Percentiles rank a stretch among this genome's conserved stretches.
Conservation (phyloP, 2,888 invertebrate genomes). For the Lasioglossum leucozonium region DNA sequence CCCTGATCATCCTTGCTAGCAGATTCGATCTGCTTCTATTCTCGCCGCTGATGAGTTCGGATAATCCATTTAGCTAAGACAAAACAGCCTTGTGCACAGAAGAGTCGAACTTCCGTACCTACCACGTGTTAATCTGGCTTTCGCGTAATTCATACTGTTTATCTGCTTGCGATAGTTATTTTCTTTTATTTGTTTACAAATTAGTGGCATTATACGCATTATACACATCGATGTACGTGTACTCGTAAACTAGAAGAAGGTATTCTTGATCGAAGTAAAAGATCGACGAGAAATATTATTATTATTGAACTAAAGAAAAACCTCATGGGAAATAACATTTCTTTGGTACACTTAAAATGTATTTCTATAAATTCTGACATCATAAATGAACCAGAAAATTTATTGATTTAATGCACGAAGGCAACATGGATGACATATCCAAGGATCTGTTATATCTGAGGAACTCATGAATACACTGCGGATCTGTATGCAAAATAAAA, state of each 20-base stretch:
- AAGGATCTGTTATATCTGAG: too few relatives aligned
- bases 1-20: constrained; percentile 42
- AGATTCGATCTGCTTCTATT: constrained; percentile 29
- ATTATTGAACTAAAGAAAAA: too few relatives aligned
- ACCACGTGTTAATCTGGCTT: neutral
- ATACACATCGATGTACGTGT: too few relatives aligned
- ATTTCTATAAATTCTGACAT: neutral
- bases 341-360: neutral
- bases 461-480: too few relatives aligned
- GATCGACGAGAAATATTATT: too few relatives aligned
- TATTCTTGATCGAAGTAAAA: too few relatives aligned
- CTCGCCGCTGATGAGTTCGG: constrained; percentile 9
- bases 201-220: neutral
- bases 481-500: too few relatives aligned
- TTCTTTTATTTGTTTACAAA: neutral
- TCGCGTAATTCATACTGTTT: neutral
- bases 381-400: neutral
- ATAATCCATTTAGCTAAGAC: constrained; percentile 13
- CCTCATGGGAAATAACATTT: too few relatives aligned
- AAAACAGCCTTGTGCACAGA: constrained; percentile 8
- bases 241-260: too few relatives aligned
- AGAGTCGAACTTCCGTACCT: neutral
- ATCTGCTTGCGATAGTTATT: neutral
- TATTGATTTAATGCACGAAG: neutral
- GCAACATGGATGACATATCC: too few relatives aligned